phyloP scores from a whole-genome alignment of 2,888 invertebrate species.

The Mimumesa dahlbomi region DNA sequence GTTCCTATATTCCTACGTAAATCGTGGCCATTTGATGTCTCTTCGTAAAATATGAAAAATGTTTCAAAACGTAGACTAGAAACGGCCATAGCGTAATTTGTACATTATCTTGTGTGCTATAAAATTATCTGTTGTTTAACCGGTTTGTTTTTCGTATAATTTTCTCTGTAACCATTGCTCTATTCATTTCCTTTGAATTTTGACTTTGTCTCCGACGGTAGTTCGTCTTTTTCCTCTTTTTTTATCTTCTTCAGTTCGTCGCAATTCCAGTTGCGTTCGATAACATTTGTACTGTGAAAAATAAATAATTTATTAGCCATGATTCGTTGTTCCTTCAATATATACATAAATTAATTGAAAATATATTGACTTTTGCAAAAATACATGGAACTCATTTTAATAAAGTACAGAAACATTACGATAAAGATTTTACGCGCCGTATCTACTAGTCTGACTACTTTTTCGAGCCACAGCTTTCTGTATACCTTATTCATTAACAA shows the following conservation, averaged over 20 bases:
- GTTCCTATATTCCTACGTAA: slow-evolving; percentile 11
- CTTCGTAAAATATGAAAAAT: slow-evolving; percentile 12
- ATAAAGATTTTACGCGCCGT: too few species aligned
- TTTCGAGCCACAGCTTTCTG: too few species aligned
- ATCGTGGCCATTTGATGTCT: slow-evolving; percentile 11
- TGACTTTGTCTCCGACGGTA: background rate
- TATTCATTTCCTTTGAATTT: slow-evolving; percentile 17
- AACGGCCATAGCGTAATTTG: slow-evolving; percentile 22
- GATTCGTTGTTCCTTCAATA: too few species aligned
- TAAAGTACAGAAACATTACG: too few species aligned
- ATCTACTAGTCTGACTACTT: too few species aligned
- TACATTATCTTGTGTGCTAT: slow-evolving; percentile 44
- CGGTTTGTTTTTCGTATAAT: slow-evolving; percentile 16
- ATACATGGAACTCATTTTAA: too few species aligned
- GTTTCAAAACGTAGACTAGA: slow-evolving; percentile 35
- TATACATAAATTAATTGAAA: too few species aligned
- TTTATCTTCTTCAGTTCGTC: background rate
- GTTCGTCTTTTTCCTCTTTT: background rate
- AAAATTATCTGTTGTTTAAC: slow-evolving; percentile 36
- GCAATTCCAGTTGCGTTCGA: slow-evolving; percentile 19
- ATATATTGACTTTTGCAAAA: too few species aligned
- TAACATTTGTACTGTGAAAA: slow-evolving; percentile 22
- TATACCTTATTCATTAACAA: too few species aligned
- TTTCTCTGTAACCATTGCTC: slow-evolving; percentile 14
- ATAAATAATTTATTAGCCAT: background rate